Percentiles rank a stretch among this genome's conserved stretches.
phyloP scores from a whole-genome alignment of 2,888 invertebrate genomes.

The Eristalis intricaria region DNA sequence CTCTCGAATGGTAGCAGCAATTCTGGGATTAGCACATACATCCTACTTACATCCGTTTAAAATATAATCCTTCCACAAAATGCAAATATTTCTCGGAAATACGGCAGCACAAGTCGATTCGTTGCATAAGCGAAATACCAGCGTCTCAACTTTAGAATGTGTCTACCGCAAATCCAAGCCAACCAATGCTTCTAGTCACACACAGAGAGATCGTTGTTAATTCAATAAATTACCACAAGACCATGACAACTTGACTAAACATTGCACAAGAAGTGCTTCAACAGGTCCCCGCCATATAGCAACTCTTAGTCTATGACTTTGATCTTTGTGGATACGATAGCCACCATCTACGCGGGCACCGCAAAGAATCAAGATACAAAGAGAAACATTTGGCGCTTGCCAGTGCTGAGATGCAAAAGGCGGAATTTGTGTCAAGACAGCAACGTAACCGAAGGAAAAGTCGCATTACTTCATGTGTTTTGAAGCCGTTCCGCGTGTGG shows the following conservation, averaged over 20 bases:
- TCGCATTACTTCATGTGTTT: neutral
- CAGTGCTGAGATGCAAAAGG: slow-evolving; percentile 4
- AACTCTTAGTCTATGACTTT: slow-evolving; percentile 57
- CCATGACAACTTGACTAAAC: slow-evolving; percentile 22
- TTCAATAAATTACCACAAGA: slow-evolving; percentile 13
- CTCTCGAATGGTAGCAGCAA: too few relatives aligned
- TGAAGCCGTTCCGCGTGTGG: slow-evolving; percentile 18
- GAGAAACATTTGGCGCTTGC: neutral
- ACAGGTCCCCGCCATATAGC: slow-evolving; percentile 22
- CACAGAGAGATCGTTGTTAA: neutral
- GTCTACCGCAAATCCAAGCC: neutral
- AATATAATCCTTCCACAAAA: neutral
- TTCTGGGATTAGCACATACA: too few relatives aligned
- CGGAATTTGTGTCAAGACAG: slow-evolving; percentile 36
- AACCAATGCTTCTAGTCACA: neutral
- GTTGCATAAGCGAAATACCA: neutral
- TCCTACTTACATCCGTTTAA: neutral
- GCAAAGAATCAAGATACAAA: slow-evolving; percentile 16
- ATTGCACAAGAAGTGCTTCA: slow-evolving; percentile 59
- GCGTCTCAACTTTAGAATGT: slow-evolving; percentile 5
- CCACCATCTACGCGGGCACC: neutral
- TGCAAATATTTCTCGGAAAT: neutral
- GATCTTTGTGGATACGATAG: slow-evolving; percentile 59
- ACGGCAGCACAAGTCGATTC: neutral
- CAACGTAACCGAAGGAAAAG: slow-evolving; percentile 19